Percentiles rank a stretch among this genome's conserved stretches.
Evolutionary conservation across 2,888 invertebrate genomes (phyloP).

Genomic region (Molorchus minor): DNA sequence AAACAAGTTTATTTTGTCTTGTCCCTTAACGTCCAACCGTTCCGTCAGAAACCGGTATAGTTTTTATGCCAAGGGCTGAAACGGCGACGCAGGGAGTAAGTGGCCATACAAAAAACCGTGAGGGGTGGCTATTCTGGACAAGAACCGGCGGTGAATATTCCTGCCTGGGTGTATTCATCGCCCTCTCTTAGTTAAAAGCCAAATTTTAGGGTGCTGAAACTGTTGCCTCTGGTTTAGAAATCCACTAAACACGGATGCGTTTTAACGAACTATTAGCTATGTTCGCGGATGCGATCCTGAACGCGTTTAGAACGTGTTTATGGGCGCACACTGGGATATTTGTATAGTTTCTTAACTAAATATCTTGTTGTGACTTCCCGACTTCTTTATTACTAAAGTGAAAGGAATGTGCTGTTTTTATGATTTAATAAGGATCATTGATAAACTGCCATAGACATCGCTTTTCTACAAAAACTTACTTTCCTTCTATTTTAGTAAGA

Average conservation of each 20-base stretch:
- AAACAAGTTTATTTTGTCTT: not conserved
- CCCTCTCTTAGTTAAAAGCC: constrained; percentile 32
- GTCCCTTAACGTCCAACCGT: constrained; percentile 9
- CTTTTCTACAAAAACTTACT: no score
- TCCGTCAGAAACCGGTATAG: constrained; percentile 19
- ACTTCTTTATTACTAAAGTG: no score
- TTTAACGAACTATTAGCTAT: not conserved
- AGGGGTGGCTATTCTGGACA: constrained; percentile 30
- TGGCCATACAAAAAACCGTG: constrained; percentile 25
- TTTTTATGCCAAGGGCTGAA: constrained; percentile 19
- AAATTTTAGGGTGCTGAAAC: not conserved
- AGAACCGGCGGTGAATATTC: not conserved
- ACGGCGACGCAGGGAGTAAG: constrained; percentile 11
- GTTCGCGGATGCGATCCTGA: not conserved
- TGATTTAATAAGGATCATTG: no score
- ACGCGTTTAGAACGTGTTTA: no score
- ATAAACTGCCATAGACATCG: no score
- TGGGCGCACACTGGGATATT: no score
- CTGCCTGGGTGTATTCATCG: not conserved
- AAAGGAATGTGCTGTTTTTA: no score
- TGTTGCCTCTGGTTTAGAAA: constrained; percentile 6
- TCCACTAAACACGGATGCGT: constrained; percentile 1
- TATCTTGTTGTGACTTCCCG: no score
- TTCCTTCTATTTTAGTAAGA: no score
- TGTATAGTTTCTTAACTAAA: no score